A percentile compares a stretch with the other conserved stretches of the same genome.
Evolutionary conservation across 2,888 invertebrate species (phyloP).

Genomic region (Augiades crinisus): DNA sequence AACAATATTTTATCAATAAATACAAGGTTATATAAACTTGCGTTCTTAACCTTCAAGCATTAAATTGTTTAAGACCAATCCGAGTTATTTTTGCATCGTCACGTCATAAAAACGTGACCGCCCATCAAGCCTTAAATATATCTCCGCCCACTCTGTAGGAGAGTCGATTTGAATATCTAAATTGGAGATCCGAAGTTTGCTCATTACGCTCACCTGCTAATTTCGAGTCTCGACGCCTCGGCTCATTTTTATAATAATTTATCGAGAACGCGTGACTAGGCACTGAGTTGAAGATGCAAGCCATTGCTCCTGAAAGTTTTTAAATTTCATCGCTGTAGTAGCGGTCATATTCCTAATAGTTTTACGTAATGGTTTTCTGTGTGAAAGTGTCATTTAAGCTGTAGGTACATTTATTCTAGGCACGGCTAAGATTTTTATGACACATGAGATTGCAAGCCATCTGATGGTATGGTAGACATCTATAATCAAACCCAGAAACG

Average conservation of each 20-base stretch:
- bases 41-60: not conserved
- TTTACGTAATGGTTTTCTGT: too few relatives aligned
- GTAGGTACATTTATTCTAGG: too few relatives aligned
- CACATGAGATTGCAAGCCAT: too few relatives aligned
- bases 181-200: constrained; percentile 68
- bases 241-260: constrained; percentile 74
- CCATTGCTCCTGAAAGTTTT: constrained; percentile 27
- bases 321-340: not conserved
- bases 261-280: constrained; percentile 72
- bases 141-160: not conserved
- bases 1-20: too few relatives aligned
- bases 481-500: too few relatives aligned
- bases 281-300: constrained; percentile 48
- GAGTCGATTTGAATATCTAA: constrained; percentile 75
- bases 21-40: too few relatives aligned
- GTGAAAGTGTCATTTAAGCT: too few relatives aligned
- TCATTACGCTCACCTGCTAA: constrained; percentile 52
- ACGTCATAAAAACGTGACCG: constrained; percentile 8
- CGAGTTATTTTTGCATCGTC: constrained; percentile 3
- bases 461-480: too few relatives aligned
- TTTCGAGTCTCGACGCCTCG: constrained; percentile 45
- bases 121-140: constrained; percentile 11
- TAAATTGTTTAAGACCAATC: not conserved
- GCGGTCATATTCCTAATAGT: too few relatives aligned
- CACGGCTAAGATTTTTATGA: too few relatives aligned